A percentile compares a stretch with the other conserved stretches of the same genome.
These are phyloP conservation scores for Rynchops niger DNA, from an alignment of 2,113 vertebrate genomes.

Conservation along the genomic window DNA sequence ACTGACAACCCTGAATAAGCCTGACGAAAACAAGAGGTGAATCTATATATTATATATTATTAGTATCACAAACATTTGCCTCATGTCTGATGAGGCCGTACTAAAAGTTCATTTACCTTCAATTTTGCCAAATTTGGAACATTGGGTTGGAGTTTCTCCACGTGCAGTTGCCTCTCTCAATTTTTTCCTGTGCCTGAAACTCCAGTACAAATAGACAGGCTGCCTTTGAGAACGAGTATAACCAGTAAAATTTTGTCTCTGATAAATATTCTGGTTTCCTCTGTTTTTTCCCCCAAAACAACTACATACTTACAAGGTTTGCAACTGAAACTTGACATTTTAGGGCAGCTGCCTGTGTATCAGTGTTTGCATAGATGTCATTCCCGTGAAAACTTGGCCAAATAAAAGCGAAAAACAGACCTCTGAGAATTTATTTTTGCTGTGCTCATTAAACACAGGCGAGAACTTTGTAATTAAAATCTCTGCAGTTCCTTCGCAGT, in stretches of 20 bases:
- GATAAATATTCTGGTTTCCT: not conserved
- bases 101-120: not conserved
- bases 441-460: not conserved
- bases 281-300: not conserved
- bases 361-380: not conserved
- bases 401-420: not conserved
- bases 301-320: accelerated
- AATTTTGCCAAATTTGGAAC: not conserved
- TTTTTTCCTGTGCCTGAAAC: not conserved
- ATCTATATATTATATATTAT: not conserved
- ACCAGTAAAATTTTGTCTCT: not conserved
- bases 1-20: not conserved
- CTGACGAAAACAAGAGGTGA: not conserved
- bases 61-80: not conserved
- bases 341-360: not conserved
- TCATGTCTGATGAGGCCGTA: not conserved
- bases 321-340: accelerated
- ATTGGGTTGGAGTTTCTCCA: not conserved
- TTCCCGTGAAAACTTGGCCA: not conserved
- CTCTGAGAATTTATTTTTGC: not conserved
- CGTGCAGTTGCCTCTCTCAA: not conserved
- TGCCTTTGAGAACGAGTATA: not conserved
- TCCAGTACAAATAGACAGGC: not conserved
- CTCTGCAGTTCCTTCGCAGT: not conserved
- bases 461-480: not conserved